These are phyloP conservation scores for Sebastes melanostomus DNA, from an alignment of 2,797 vertebrate genomes.

Conservation along the genomic window DNA sequence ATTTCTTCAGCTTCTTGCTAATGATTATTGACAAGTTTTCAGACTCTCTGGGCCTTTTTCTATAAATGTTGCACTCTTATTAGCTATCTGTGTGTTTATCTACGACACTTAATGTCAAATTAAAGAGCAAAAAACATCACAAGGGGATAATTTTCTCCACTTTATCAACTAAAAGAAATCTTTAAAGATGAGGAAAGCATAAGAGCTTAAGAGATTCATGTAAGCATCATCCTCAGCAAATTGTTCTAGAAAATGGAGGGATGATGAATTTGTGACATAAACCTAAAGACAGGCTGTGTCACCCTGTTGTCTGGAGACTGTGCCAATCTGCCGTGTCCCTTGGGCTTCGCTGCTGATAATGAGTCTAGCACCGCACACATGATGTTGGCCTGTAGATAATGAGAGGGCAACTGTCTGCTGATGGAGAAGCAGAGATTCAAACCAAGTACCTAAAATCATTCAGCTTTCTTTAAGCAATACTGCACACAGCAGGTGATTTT, in stretches of 20 bases:
- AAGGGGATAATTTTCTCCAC: not conserved
- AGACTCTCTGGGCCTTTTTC: not conserved
- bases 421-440: slow-evolving; percentile 25
- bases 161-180: not conserved
- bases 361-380: slow-evolving; percentile 38
- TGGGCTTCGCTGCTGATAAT: slow-evolving; percentile 43
- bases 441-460: slow-evolving; percentile 9
- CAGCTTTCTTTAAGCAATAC: not conserved
- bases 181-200: not conserved
- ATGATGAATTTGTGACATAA: not conserved
- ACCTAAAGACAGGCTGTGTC: not conserved
- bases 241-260: not conserved
- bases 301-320: slow-evolving; percentile 21
- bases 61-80: not conserved
- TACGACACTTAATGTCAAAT: slow-evolving; percentile 2
- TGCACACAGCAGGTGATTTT: slow-evolving; percentile 14
- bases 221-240: not conserved
- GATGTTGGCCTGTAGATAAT: slow-evolving; percentile 55
- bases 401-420: slow-evolving; percentile 43
- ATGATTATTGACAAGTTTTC: slow-evolving; percentile 11
- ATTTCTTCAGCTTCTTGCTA: not conserved
- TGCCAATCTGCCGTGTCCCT: slow-evolving; percentile 25
- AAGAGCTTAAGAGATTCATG: not conserved
- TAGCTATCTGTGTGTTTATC: slow-evolving; percentile 13
- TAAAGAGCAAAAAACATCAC: not conserved